Conservation (phyloP, 92 coral and sea anemone species). For the Bergia puertoricense region DNA sequence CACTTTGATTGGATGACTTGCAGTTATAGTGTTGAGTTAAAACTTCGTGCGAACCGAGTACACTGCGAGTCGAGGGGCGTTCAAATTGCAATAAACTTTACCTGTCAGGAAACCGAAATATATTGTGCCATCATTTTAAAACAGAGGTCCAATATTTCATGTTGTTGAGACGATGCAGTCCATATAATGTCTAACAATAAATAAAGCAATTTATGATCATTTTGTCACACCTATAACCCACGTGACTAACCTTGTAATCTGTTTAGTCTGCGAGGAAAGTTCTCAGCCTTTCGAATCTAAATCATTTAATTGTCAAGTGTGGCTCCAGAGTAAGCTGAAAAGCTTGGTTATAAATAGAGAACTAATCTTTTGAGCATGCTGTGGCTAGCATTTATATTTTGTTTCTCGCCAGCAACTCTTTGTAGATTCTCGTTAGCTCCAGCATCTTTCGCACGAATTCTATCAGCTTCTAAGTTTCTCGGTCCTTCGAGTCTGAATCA, state of each 20-base stretch:
- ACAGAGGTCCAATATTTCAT: conserved; percentile 14
- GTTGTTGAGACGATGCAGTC: too few species aligned
- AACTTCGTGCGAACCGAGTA: not conserved
- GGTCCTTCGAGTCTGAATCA: too few species aligned
- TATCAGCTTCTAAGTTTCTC: too few species aligned
- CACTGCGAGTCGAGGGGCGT: not conserved
- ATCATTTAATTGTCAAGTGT: too few species aligned
- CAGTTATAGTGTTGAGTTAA: not conserved
- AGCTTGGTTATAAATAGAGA: not conserved
- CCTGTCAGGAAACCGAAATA: not conserved
- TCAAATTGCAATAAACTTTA: too few species aligned
- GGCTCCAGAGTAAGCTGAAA: not conserved
- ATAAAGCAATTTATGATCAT: not conserved
- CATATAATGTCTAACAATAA: too few species aligned
- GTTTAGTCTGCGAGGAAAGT: too few species aligned
- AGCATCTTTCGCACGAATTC: too few species aligned
- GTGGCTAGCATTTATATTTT: too few species aligned
- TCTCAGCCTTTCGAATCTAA: not conserved
- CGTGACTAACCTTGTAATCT: not conserved
- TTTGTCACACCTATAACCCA: not conserved
- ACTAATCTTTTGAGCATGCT: too few species aligned
- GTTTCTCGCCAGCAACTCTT: too few species aligned
- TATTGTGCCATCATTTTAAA: not conserved
- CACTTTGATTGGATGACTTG: not conserved
- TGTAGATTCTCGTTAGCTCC: too few species aligned